A percentile compares a stretch with the other conserved stretches of the same genome.
These are phyloP conservation scores for Tachina fera DNA, from an alignment of 2,888 invertebrate genomes.

Conservation along the genomic window DNA sequence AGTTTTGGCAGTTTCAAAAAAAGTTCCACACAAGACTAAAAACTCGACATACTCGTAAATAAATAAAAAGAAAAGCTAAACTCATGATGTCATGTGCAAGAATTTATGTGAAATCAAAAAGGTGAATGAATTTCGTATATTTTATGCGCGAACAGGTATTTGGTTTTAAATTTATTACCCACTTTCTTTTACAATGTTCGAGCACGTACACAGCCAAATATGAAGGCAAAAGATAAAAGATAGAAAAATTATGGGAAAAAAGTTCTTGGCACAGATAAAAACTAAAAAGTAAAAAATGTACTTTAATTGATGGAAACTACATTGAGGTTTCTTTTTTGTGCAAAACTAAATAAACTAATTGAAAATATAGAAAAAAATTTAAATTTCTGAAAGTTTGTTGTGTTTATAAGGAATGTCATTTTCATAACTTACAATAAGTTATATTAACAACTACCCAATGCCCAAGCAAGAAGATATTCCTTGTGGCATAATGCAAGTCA, in stretches of 20 bases:
- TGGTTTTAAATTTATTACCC: conserved; percentile 56
- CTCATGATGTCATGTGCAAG: conserved; percentile 43
- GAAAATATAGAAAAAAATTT: too few relatives aligned
- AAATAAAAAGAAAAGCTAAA: not conserved
- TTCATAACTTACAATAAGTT: too few relatives aligned
- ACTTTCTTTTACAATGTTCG: conserved; percentile 14
- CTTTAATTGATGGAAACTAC: not conserved
- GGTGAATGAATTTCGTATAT: conserved; percentile 63
- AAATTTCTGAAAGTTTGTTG: too few relatives aligned
- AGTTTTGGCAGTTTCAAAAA: not conserved
- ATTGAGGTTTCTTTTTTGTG: not conserved
- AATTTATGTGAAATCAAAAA: conserved; percentile 57
- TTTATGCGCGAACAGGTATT: conserved; percentile 69
- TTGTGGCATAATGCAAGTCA: too few relatives aligned
- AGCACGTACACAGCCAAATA: conserved; percentile 26
- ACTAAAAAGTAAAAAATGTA: not conserved
- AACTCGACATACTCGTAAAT: not conserved
- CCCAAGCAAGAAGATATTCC: too few relatives aligned
- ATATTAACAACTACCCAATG: too few relatives aligned
- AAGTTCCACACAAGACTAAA: not conserved
- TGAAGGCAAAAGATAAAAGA: conserved; percentile 7
- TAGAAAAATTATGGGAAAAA: not conserved
- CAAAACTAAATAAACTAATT: too few relatives aligned
- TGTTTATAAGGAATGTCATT: too few relatives aligned
- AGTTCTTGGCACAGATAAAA: not conserved